phyloP scores from a whole-genome alignment of 2,888 invertebrate species.

The Mythimna ferrago region DNA sequence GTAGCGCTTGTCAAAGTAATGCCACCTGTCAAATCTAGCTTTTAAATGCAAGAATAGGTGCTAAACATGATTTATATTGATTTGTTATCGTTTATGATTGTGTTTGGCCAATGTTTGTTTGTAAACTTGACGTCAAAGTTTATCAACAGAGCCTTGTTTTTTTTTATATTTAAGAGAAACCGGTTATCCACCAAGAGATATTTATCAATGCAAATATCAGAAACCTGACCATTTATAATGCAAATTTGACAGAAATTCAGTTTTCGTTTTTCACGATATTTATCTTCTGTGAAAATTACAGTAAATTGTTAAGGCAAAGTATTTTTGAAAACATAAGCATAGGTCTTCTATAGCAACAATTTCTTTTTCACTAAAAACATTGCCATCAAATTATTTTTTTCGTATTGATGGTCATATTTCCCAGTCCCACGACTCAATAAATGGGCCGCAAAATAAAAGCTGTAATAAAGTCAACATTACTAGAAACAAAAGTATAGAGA shows the following conservation, averaged over 20 bases:
- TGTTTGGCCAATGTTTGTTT: slow-evolving; percentile 56
- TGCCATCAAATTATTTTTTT: background rate
- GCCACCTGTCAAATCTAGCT: slow-evolving; percentile 64
- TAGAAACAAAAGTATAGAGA: slow-evolving; percentile 30
- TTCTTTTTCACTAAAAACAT: background rate
- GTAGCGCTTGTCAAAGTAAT: slow-evolving; percentile 70
- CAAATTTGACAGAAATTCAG: slow-evolving; percentile 22
- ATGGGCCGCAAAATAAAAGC: slow-evolving; percentile 23
- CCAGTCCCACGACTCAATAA: slow-evolving; percentile 10
- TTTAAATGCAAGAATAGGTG: slow-evolving; percentile 53
- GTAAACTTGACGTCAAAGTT: slow-evolving; percentile 28
- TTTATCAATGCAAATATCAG: slow-evolving; percentile 35
- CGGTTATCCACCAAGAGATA: slow-evolving; percentile 17
- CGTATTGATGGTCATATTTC: background rate
- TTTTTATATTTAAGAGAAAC: slow-evolving; percentile 1
- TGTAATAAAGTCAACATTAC: slow-evolving; percentile 12
- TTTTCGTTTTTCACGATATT: slow-evolving; percentile 26
- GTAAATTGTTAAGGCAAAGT: background rate
- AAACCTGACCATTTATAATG: slow-evolving; percentile 19
- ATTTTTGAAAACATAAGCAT: background rate
- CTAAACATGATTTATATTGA: slow-evolving; percentile 58
- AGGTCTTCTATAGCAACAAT: background rate
- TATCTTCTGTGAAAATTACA: slow-evolving; percentile 24
- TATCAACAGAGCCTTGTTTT: slow-evolving; percentile 14
- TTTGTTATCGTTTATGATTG: slow-evolving; percentile 52